Percentiles rank a stretch among this genome's conserved stretches.
phyloP scores from a whole-genome alignment of 2,888 invertebrate genomes.

The Perdita meconis region DNA sequence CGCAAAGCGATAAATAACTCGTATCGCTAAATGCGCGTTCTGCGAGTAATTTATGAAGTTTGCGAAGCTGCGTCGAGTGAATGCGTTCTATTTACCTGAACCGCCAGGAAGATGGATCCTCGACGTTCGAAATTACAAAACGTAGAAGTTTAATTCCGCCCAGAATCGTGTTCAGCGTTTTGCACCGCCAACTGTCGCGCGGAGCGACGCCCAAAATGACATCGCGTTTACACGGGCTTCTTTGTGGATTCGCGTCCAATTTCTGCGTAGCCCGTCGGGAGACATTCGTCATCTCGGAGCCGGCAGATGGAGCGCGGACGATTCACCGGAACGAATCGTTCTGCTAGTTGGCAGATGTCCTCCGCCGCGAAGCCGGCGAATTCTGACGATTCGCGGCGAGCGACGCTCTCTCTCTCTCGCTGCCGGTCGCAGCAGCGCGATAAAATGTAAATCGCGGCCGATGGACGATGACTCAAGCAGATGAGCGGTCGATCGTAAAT shows the following conservation, averaged over 20 bases:
- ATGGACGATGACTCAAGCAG: conserved; percentile 33
- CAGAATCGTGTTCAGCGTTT: neutral
- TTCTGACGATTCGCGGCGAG: conserved; percentile 26
- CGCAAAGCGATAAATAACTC: conserved; percentile 23
- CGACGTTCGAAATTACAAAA: no score
- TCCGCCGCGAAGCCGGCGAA: conserved; percentile 56
- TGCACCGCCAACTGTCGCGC: neutral
- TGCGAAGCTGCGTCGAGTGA: no score
- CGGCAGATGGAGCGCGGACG: conserved; percentile 73
- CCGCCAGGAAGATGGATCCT: no score
- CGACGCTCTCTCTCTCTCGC: no score
- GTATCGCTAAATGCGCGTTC: neutral
- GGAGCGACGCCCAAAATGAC: conserved; percentile 9
- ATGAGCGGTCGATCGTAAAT: conserved; percentile 50
- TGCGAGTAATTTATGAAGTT: conserved; percentile 9
- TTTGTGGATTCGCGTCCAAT: conserved; percentile 1
- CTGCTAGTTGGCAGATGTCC: conserved; percentile 70
- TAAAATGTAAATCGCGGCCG: conserved; percentile 50
- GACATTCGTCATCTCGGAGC: conserved; percentile 76
- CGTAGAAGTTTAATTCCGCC: neutral
- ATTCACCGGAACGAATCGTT: conserved; percentile 69
- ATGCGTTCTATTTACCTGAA: no score
- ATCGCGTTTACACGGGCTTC: conserved; percentile 22
- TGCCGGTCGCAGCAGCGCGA: conserved; percentile 11
- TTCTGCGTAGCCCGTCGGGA: conserved; percentile 53